Conservation (phyloP, 2,888 invertebrate species). For the Limnephilus auricula region DNA sequence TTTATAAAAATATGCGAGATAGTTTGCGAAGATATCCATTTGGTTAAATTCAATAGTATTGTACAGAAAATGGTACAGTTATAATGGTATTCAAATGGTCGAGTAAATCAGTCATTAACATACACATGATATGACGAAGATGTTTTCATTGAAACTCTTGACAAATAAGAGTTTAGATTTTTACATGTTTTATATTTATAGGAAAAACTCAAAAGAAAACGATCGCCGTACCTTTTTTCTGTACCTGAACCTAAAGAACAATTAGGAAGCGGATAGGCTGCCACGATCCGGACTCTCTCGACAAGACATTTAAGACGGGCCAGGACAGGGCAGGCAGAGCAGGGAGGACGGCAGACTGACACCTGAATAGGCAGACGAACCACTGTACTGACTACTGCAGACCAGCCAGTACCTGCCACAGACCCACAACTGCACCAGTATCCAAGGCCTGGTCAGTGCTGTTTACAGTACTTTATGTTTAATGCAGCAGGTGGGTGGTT, state of each 20-base stretch:
- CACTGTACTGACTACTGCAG: neutral
- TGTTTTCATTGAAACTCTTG: neutral
- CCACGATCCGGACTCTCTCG: neutral
- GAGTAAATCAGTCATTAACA: too few species aligned
- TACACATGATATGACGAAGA: too few species aligned
- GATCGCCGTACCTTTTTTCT: neutral
- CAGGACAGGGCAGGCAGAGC: neutral
- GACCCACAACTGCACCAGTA: neutral
- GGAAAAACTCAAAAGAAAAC: neutral
- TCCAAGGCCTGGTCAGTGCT: neutral
- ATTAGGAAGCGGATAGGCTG: neutral
- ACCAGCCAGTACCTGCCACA: neutral
- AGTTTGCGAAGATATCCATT: too few species aligned
- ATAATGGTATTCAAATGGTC: too few species aligned
- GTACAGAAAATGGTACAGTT: too few species aligned
- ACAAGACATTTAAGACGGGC: neutral
- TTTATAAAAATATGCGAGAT: too few species aligned
- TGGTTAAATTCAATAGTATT: too few species aligned
- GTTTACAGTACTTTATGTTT: neutral
- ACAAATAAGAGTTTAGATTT: neutral
- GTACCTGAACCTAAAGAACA: neutral
- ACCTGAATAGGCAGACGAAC: constrained; percentile 9
- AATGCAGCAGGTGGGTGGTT: neutral
- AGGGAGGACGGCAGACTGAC: constrained; percentile 1
- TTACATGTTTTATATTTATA: neutral